phyloP scores from a whole-genome alignment of 2,797 vertebrate species.

The Tadarida brasiliensis region DNA sequence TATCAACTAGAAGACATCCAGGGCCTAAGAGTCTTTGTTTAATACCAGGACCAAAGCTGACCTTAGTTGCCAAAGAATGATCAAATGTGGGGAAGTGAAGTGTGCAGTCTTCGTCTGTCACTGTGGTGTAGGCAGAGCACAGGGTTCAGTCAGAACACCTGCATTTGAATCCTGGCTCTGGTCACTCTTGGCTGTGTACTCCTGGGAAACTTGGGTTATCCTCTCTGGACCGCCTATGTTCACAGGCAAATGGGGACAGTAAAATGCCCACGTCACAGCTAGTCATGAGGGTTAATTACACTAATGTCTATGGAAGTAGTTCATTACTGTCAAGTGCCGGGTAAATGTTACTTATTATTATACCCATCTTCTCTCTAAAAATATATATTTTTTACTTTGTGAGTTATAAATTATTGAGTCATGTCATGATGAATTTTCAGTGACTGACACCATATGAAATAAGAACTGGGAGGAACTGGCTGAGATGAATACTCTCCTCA shows the following conservation, averaged over 20 bases:
- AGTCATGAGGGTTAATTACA: background rate
- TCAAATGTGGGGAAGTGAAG: background rate
- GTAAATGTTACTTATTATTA: conserved; percentile 61
- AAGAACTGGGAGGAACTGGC: conserved; percentile 9
- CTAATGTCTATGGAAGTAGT: background rate
- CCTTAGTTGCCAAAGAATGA: background rate
- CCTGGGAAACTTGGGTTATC: background rate
- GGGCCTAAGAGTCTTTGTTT: background rate
- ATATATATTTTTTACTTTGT: background rate
- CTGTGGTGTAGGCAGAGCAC: accelerated
- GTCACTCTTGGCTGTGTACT: background rate
- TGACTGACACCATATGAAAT: background rate
- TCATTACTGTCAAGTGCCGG: background rate
- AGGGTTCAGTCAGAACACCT: background rate
- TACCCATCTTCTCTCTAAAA: conserved; percentile 28
- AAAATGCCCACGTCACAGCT: background rate
- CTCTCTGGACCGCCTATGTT: background rate
- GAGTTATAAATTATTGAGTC: conserved; percentile 47
- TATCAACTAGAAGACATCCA: background rate
- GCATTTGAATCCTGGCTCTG: background rate
- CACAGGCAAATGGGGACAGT: background rate
- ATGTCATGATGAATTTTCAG: conserved; percentile 22
- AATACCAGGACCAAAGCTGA: background rate
- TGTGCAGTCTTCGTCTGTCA: accelerated
- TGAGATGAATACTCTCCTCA: conserved; percentile 9